Evolutionary conservation across 2,113 vertebrate species (phyloP), one percentile per base, ranked within the genome.

Genomic region (Chlamydotis undulata): DNA sequence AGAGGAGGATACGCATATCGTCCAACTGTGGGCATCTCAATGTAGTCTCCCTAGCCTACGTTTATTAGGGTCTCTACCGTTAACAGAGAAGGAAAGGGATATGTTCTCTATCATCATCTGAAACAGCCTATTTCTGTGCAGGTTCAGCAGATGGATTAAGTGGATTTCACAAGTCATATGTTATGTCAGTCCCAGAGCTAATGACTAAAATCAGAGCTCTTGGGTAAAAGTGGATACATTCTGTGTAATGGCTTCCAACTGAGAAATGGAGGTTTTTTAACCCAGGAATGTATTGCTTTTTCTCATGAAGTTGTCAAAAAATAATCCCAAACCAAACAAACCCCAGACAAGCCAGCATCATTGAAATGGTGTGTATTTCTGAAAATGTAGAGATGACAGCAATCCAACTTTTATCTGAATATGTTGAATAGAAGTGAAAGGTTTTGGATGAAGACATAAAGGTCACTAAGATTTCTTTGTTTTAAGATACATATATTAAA

Each of bases 1-100:
- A 25, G 31, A 79, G n/a, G 47, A 67, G 6, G 23, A 14, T 45
- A 12, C 0, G 2, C 3, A 3, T n/a, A 11, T 33, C 5, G 2
- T 60, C 35, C 23, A 52, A 2, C 14, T 53, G 29, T 39, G 26
- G 25, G 5, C 4, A 6, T 45, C 28, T 73, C 25, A 10, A 6
- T 41, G 29, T 49, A 57, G 37, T 61, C 21, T 61, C 17, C 31
- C 8, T 57, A 26, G 6, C 21, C 45, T 61, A 19, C 12, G 10
- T 35, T 78, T 67, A 29, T n/a, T 65, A 12, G 12, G 28, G 6
- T 81, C 14, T 63, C 50, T 77, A 7, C n/a, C 28, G 29, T 19
- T 55, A 41, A 50, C 1, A 7, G 29, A 35, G 41, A 33, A 83
- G 24, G 64, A 55, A 33, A 45, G 17, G 13, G 6, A 18, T 31